A percentile compares a stretch with the other conserved stretches of the same genome.
phyloP scores from a whole-genome alignment of 2,113 vertebrate species.

The Lucifuga dentata region DNA sequence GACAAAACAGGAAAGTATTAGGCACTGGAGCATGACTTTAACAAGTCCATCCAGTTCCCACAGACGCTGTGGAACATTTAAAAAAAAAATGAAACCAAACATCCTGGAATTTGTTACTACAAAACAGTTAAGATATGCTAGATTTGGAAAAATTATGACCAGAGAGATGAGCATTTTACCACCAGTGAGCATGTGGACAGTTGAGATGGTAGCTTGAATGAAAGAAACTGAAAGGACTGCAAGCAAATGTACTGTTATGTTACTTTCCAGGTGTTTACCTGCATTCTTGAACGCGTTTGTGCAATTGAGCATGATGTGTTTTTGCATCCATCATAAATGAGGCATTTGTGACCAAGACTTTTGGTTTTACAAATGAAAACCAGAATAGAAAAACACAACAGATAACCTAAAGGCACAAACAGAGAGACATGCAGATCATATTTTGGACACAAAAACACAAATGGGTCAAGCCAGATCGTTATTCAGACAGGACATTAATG shows the following conservation, averaged over 20 bases:
- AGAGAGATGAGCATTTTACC: slow-evolving; percentile 8
- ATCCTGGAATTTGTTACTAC: background rate
- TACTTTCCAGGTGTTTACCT: background rate
- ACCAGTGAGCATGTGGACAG: too few relatives aligned
- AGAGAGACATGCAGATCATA: slow-evolving; percentile 6
- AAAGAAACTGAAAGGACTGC: too few relatives aligned
- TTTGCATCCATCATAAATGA: too few relatives aligned
- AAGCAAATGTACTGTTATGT: too few relatives aligned
- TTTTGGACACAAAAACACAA: slow-evolving; percentile 33
- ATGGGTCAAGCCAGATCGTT: slow-evolving; percentile 40
- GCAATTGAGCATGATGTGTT: too few relatives aligned
- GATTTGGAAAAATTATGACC: slow-evolving; percentile 6
- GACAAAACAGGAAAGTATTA: slow-evolving; percentile 69
- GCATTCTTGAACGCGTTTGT: too few relatives aligned
- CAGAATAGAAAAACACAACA: too few relatives aligned
- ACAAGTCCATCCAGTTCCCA: slow-evolving; percentile 61
- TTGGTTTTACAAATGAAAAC: too few relatives aligned
- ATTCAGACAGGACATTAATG: slow-evolving; percentile 47
- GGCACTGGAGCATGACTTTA: slow-evolving; percentile 74
- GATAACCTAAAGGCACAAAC: slow-evolving; percentile 2
- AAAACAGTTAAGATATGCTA: slow-evolving; percentile 24
- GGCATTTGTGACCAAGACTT: too few relatives aligned
- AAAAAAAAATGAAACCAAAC: slow-evolving; percentile 37
- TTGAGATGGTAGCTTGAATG: too few relatives aligned
- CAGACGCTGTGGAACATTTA: slow-evolving; percentile 46